Conservation (phyloP, 2,797 vertebrate genomes). For the Smutsia gigantea region DNA sequence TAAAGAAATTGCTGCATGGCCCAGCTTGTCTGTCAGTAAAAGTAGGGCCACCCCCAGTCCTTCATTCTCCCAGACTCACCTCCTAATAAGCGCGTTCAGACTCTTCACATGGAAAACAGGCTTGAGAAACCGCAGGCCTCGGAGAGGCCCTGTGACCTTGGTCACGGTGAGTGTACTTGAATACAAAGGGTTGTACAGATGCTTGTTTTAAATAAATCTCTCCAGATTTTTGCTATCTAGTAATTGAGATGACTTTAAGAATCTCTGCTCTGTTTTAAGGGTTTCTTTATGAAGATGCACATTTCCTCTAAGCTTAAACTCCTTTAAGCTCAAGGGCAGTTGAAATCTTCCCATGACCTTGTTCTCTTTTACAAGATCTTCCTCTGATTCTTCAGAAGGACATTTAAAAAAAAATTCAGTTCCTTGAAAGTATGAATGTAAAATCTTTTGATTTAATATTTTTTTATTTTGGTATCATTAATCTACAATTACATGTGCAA, state of each 20-base stretch:
- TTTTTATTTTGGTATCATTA: too few species aligned
- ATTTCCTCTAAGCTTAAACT: neutral
- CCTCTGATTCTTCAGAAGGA: neutral
- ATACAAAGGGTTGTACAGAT: neutral
- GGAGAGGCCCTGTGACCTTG: neutral
- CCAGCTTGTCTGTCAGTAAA: neutral
- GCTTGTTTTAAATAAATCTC: neutral
- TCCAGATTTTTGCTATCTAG: neutral
- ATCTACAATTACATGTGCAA: too few species aligned
- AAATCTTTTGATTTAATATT: neutral
- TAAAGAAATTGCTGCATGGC: neutral
- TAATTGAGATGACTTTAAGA: neutral
- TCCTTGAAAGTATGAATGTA: constrained; percentile 43
- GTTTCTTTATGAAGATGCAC: neutral
- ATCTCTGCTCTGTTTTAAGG: neutral
- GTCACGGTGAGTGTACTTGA: neutral
- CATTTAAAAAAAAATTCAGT: neutral
- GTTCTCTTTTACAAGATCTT: constrained; percentile 12
- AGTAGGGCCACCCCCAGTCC: neutral
- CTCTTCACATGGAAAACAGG: neutral
- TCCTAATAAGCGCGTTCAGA: neutral
- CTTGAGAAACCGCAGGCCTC: neutral
- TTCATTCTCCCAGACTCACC: neutral
- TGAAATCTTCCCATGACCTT: neutral
- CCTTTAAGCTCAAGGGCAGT: neutral